Base-by-base conservation (phyloP, 2,113 vertebrate species). In the Puntigrus tetrazona region DNA sequence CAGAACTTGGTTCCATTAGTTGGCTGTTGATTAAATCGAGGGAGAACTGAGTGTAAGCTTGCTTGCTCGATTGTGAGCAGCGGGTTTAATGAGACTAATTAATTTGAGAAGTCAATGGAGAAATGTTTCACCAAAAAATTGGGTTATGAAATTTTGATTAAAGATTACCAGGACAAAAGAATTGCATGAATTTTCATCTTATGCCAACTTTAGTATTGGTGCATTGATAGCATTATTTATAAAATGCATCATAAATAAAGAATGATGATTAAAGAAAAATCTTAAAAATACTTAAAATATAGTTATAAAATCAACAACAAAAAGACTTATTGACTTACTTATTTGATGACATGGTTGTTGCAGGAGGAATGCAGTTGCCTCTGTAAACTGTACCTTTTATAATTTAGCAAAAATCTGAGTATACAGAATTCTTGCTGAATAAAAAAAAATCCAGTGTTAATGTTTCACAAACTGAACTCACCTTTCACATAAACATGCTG, bases 401-500 rank as follows among this genome's bases (percentile, higher is more conserved):
- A n/a, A n/a, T n/a, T n/a, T n/a, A n/a, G n/a, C n/a, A n/a, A n/a
- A n/a, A n/a, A n/a, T n/a, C n/a, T n/a, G n/a, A n/a, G n/a, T n/a
- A n/a, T 55, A 52, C 73, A 76, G 25, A 70, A 70, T 5, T 1
- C 9, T 27, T 22, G 25, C n/a, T 38, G 22, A 59, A 6, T 61
- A 43, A 61, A 38, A 27, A 11, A 27, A 34, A 6, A 4, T 7
- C 41, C 5, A 69, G 6, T 41, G 18, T 1, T 67, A 36, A 63
- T 16, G 22, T 72, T 67, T 80, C 6, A 36, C 6, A 13, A 16
- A 55, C 4, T 65, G n/a, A 57, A 92, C 92, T 90, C 72, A 94
- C 93, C 0, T 52, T 91, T 93, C 22, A 92, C 85, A 84, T 82
- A 84, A 74, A 93, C 74, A n/a, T 89, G 73, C 47, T 89, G n/a